These are phyloP conservation scores for Nycticorax nycticorax DNA, from an alignment of 2,113 vertebrate genomes.

Conservation along the genomic window DNA sequence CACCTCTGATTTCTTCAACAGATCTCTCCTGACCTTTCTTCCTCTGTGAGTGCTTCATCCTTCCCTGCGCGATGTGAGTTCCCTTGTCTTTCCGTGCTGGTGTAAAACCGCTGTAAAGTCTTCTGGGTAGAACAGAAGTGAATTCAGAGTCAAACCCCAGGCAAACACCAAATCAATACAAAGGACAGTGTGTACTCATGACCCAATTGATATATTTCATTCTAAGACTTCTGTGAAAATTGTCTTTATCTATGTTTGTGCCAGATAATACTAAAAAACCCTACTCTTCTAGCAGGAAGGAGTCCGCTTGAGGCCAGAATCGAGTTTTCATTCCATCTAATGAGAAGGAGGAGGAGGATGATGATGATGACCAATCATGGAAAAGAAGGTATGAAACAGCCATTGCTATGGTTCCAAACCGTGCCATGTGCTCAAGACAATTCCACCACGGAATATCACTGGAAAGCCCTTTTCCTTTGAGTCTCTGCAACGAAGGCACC, in stretches of 20 bases:
- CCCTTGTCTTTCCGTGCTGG: not conserved
- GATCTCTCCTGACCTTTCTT: not conserved
- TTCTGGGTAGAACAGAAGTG: not conserved
- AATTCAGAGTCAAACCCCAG: not conserved
- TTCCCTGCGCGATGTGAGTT: not conserved
- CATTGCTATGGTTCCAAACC: not conserved
- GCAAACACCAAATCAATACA: not conserved
- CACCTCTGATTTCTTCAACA: not conserved
- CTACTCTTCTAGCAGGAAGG: not conserved
- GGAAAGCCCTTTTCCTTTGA: not conserved
- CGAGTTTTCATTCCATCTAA: not conserved
- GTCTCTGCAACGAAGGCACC: conserved; percentile 14
- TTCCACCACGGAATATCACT: not conserved
- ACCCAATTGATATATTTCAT: not conserved
- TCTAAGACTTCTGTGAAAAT: not conserved
- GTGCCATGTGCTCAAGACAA: not conserved
- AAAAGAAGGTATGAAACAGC: not conserved
- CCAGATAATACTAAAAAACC: not conserved
- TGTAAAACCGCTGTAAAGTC: not conserved
- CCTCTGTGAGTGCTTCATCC: not conserved
- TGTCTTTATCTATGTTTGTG: not conserved
- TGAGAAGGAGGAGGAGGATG: too few relatives aligned
- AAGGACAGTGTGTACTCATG: fast-evolving
- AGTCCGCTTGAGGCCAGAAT: not conserved
- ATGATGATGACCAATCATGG: not conserved